Evolutionary conservation across 2,888 invertebrate genomes (phyloP).

Genomic region (Mimas tiliae): DNA sequence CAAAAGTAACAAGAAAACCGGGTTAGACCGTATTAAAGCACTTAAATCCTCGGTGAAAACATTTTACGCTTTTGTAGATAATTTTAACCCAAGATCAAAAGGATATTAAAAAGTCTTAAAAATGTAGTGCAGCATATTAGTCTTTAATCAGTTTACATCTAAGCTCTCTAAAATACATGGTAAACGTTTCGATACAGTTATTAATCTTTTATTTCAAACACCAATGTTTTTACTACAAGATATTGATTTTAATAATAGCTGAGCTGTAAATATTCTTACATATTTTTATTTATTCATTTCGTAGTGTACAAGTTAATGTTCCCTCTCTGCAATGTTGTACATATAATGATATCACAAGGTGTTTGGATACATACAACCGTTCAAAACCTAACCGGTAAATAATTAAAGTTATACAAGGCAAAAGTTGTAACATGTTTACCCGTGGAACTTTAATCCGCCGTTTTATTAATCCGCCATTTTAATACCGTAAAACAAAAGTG

Average conservation of each 20-base stretch:
- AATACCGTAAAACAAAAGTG: slow-evolving; percentile 9
- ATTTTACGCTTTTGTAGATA: slow-evolving; percentile 11
- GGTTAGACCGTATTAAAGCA: neutral
- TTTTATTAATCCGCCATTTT: slow-evolving; percentile 14
- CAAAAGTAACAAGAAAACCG: slow-evolving; percentile 1
- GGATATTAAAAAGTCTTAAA: slow-evolving; percentile 26
- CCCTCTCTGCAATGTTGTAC: neutral
- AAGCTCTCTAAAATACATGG: slow-evolving; percentile 33
- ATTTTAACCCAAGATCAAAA: slow-evolving; percentile 38
- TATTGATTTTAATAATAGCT: slow-evolving; percentile 22
- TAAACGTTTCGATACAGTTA: slow-evolving; percentile 29
- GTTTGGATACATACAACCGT: neutral
- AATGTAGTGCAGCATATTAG: slow-evolving; percentile 16
- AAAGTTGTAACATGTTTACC: neutral
- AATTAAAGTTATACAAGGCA: neutral
- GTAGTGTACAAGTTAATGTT: neutral
- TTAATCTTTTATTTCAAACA: slow-evolving; percentile 28
- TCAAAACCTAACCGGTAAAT: neutral
- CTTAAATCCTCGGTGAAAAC: slow-evolving; percentile 4
- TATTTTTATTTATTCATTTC: no score
- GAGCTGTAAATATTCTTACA: neutral
- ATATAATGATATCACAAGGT: neutral
- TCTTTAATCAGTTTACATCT: slow-evolving; percentile 24
- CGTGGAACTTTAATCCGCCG: slow-evolving; percentile 5
- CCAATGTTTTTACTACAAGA: slow-evolving; percentile 22